These are phyloP conservation scores for Pteronura brasiliensis DNA, from an alignment of 2,113 vertebrate species.

Conservation along the genomic window DNA sequence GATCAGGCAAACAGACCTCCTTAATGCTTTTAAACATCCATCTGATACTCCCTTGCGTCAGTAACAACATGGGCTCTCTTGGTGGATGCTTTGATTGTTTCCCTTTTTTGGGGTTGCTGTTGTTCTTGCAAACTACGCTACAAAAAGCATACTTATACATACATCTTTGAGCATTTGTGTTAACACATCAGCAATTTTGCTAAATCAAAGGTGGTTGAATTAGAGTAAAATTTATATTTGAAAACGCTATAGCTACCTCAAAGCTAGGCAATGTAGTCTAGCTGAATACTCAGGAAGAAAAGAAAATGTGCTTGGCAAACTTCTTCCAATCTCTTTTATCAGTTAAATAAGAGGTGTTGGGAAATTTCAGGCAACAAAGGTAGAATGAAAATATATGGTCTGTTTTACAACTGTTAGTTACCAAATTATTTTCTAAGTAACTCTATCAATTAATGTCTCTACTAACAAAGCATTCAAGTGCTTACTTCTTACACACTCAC, in stretches of 20 bases:
- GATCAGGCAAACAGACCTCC: background rate
- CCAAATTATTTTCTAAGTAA: constrained; percentile 4
- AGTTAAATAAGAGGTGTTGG: background rate
- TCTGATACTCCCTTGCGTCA: background rate
- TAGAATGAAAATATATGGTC: background rate
- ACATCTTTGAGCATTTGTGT: background rate
- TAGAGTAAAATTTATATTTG: background rate
- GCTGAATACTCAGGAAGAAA: background rate
- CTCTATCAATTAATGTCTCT: background rate
- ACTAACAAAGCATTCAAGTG: background rate
- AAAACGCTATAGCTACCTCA: background rate
- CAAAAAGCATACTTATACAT: background rate
- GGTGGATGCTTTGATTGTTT: background rate
- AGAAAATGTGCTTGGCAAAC: background rate
- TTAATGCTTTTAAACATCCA: background rate
- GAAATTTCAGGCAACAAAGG: constrained; percentile 36
- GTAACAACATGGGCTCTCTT: background rate
- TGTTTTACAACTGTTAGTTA: constrained; percentile 35
- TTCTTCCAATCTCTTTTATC: background rate
- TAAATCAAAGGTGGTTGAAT: background rate
- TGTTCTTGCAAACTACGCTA: background rate
- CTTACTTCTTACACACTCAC: background rate
- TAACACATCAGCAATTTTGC: background rate
- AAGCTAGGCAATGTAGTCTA: background rate
- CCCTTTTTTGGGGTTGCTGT: background rate